Conservation (phyloP, 2,113 vertebrate species). For the Trogon melanurus region DNA sequence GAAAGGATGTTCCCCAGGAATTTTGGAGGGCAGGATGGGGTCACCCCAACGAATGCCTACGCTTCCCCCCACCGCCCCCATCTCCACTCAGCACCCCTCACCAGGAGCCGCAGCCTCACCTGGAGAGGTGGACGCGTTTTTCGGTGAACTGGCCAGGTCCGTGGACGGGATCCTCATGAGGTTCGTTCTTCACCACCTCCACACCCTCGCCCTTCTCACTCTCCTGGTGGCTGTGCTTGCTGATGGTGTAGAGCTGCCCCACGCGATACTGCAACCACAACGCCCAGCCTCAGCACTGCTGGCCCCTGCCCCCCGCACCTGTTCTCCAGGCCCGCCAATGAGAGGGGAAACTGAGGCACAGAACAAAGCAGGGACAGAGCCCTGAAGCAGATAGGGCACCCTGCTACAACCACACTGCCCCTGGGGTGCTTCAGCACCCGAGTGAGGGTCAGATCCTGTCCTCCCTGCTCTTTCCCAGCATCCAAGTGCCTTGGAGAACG, state of each 20-base stretch:
- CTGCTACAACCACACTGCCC: neutral
- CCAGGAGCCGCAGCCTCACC: constrained; percentile 57
- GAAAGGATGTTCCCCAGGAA: neutral
- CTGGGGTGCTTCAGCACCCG: fast-evolving
- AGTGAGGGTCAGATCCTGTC: neutral
- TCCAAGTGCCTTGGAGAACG: neutral
- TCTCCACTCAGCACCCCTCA: neutral
- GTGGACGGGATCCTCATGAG: constrained; percentile 82
- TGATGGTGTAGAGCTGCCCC: constrained; percentile 95
- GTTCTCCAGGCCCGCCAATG: neutral
- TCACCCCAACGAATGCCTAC: fast-evolving
- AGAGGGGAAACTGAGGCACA: constrained; percentile 25
- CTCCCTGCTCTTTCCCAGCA: neutral
- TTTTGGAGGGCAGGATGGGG: neutral
- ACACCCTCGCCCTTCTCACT: constrained; percentile 88
- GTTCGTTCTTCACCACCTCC: constrained; percentile 87
- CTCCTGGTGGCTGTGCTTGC: constrained; percentile 91
- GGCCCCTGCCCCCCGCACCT: neutral
- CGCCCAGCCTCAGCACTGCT: neutral
- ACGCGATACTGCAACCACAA: constrained; percentile 79
- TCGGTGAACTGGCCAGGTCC: constrained; percentile 88
- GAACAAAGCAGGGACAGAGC: neutral
- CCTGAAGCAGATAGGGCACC: fast-evolving
- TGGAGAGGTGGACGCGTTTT: constrained; percentile 90
- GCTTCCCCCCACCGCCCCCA: fast-evolving